phyloP scores from a whole-genome alignment of 2,113 vertebrate genomes.

The Nettapus auritus region DNA sequence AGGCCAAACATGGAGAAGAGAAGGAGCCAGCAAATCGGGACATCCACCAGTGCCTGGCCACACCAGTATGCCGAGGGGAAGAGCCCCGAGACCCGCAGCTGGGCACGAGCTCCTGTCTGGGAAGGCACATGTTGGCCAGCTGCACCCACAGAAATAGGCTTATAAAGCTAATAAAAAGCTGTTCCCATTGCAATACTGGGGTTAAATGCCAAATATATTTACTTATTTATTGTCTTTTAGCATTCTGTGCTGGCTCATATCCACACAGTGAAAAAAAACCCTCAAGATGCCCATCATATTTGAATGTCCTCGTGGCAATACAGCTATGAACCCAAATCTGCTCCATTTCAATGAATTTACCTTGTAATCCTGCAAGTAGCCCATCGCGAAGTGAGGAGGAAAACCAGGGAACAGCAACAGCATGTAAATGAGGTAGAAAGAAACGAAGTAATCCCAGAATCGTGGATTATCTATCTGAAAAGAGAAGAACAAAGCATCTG shows the following conservation, averaged over 20 bases:
- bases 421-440: not conserved
- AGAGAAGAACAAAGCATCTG: not conserved
- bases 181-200: rapidly evolving
- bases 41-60: slow-evolving; percentile 85
- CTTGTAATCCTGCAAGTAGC: slow-evolving; percentile 83
- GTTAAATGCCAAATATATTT: not conserved
- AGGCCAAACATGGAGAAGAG: slow-evolving; percentile 79
- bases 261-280: not conserved
- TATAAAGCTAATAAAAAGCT: not conserved
- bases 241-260: not conserved
- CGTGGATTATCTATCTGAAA: rapidly evolving
- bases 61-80: slow-evolving; percentile 90
- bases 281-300: not conserved
- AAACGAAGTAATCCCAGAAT: not conserved
- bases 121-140: not conserved
- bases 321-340: not conserved
- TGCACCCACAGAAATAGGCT: not conserved
- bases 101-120: slow-evolving; percentile 83
- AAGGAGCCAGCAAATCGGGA: slow-evolving; percentile 84
- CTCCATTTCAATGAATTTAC: slow-evolving; percentile 57
- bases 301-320: rapidly evolving
- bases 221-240: not conserved
- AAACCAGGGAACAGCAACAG: slow-evolving; percentile 74
- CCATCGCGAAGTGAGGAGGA: slow-evolving; percentile 87
- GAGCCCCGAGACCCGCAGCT: slow-evolving; percentile 86